Evolutionary conservation across 2,888 invertebrate genomes (phyloP), one percentile per base, ranked within the genome.

Genomic region (Lutraria lutraria): DNA sequence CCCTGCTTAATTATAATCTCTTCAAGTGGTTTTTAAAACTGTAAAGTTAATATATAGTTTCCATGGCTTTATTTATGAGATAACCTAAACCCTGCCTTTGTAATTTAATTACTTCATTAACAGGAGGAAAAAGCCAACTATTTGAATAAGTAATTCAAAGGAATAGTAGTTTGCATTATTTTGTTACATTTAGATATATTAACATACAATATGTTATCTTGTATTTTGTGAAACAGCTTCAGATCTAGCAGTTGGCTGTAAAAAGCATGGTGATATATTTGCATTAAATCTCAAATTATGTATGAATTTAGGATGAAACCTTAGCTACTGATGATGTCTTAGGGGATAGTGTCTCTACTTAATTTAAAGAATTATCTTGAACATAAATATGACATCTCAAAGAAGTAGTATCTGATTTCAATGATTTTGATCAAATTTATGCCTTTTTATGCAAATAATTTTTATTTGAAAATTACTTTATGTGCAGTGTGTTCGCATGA

Each of bases 381-480:
- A 76, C 31, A 76, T 16, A 31, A 76, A 76, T 76, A 76, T 76
- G 76, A 34, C 34, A 34, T 76, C 31, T 34, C 15, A 76, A 76
- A 76, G 29, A 31, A 76, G 31, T 19, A 76, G 76, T n/a, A 52
- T 81, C 81, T 21, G 0, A 54, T 81, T 81, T 81, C 81, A 81
- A 81, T 54, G 54, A 53, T 81, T 81, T 81, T 15, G 53, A 81
- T 81, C 81, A 53, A 81, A 81, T 81, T 81, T 81, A 81, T 81
- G 43, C 21, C 29, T 52, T 81, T 76, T 76, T 76, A 76, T 76
- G 76, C 16, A 16, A 76, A 76, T 19, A 76, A 34, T 76, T 76
- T 76, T 76, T 76, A 21, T 31, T 34, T 31, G 76, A 76, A 76
- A 76, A 76, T 76, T 76, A 76, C 34, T 16, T 31, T 34, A 76